A percentile compares a stretch with the other conserved stretches of the same genome.
Conservation (phyloP, 2,888 invertebrate species). For the Mimachlamys varia region DNA sequence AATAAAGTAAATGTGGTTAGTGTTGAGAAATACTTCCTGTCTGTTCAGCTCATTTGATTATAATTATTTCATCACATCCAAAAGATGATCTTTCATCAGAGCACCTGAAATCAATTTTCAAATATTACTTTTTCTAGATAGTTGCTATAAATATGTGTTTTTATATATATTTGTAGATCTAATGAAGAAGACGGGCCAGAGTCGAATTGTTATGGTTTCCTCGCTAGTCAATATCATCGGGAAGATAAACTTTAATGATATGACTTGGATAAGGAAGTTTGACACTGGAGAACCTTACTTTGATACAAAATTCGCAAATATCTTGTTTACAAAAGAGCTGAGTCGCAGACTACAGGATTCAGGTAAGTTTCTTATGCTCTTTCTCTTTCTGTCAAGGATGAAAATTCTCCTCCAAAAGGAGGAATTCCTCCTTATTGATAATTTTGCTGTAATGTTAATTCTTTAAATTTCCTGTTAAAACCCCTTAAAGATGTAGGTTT, state of each 20-base stretch:
- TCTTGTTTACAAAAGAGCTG: conserved; percentile 79
- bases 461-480: no score
- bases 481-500: no score
- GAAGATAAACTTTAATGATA: conserved; percentile 66
- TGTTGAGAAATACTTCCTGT: no score
- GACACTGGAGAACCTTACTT: conserved; percentile 68
- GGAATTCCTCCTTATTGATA: no score
- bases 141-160: background rate
- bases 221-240: conserved; percentile 68
- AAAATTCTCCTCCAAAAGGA: no score
- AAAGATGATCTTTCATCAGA: background rate
- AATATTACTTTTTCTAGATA: no score
- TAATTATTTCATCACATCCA: no score
- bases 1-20: no score
- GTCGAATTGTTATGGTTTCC: conserved; percentile 72
- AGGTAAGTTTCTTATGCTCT: conserved; percentile 57
- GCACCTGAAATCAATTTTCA: no score
- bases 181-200: conserved; percentile 67
- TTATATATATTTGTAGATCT: conserved; percentile 59
- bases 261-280: conserved; percentile 67
- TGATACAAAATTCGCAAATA: conserved; percentile 77
- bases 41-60: no score
- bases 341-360: conserved; percentile 69
- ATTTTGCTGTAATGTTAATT: no score
- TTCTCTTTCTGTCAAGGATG: no score